phyloP scores from a whole-genome alignment of 2,113 vertebrate genomes.

The Peucedramus taeniatus region DNA sequence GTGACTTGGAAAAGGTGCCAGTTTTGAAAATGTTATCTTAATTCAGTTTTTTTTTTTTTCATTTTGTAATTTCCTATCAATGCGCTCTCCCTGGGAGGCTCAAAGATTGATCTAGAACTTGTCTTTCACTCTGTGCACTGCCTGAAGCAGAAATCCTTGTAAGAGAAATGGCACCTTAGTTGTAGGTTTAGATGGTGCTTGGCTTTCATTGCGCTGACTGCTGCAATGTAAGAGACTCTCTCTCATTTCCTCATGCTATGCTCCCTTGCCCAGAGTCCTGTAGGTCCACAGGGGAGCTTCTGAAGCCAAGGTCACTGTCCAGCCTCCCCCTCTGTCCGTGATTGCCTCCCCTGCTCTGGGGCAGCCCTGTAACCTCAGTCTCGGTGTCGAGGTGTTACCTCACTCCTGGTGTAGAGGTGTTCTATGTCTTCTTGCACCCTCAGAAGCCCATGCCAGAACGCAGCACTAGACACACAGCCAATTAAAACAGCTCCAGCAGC shows the following conservation, averaged over 20 bases:
- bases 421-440: neutral
- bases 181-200: fast-evolving
- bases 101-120: neutral
- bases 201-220: fast-evolving
- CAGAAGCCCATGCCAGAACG: neutral
- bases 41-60: too few relatives aligned
- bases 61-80: neutral
- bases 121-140: neutral
- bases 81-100: neutral
- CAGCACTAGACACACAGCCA: neutral
- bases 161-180: neutral
- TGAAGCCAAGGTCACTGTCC: neutral
- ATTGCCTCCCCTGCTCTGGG: neutral
- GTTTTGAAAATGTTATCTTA: neutral
- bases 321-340: neutral
- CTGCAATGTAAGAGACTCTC: neutral
- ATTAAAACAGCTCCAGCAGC: neutral
- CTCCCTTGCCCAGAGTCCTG: neutral
- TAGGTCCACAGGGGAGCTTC: neutral
- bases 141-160: neutral
- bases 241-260: neutral
- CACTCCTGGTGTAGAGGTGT: neutral
- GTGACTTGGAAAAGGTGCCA: neutral
- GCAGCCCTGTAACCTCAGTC: neutral
- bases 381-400: neutral